These are phyloP conservation scores for Sapajus apella DNA, from an alignment of 2,113 vertebrate genomes.

Conservation along the genomic window DNA sequence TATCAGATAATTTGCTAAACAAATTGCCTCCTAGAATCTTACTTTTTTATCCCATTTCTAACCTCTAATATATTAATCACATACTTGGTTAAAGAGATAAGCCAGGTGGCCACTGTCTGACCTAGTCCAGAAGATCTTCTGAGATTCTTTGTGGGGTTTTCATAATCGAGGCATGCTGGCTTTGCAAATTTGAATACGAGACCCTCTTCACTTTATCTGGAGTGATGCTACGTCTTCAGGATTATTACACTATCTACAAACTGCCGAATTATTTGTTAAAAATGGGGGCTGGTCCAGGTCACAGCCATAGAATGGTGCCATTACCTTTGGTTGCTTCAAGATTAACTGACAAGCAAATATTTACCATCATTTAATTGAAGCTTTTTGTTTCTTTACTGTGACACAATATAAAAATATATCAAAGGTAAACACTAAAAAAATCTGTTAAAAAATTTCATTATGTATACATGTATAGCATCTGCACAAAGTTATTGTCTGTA, in stretches of 20 bases:
- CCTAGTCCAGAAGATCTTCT: neutral
- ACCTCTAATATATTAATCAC: neutral
- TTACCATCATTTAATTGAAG: neutral
- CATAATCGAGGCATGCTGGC: neutral
- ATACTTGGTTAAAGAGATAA: neutral
- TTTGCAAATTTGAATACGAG: neutral
- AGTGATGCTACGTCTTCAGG: neutral
- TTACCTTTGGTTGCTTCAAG: neutral
- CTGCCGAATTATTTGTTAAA: neutral
- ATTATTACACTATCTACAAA: neutral
- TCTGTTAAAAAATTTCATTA: neutral
- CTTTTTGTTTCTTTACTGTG: neutral
- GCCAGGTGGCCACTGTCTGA: neutral
- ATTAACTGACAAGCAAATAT: neutral
- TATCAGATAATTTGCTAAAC: conserved; percentile 4
- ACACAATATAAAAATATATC: neutral
- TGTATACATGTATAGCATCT: neutral
- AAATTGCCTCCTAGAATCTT: neutral
- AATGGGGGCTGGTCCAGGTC: neutral
- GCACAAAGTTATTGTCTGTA: neutral
- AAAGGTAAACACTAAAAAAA: neutral
- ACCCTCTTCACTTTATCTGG: neutral
- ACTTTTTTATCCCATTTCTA: neutral
- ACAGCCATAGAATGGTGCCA: neutral
- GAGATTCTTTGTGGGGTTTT: neutral